Conservation (phyloP, 2,113 vertebrate genomes). For the Dasyurus viverrinus region DNA sequence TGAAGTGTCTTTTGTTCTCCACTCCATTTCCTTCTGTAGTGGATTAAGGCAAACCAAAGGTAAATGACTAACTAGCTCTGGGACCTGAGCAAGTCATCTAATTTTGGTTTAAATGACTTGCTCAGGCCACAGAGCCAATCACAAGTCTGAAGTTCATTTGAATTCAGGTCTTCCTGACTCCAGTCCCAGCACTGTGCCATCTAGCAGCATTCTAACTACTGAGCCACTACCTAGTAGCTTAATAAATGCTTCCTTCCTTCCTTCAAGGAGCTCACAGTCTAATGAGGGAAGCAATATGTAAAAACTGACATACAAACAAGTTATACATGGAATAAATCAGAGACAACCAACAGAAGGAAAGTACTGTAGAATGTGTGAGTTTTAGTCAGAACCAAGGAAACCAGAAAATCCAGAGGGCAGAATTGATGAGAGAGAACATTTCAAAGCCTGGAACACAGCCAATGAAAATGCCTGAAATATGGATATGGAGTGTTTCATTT, state of each 20-base stretch:
- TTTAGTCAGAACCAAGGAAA: background rate
- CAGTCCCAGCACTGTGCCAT: no score
- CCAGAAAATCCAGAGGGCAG: background rate
- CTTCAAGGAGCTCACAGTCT: background rate
- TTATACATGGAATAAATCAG: background rate
- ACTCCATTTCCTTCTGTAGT: no score
- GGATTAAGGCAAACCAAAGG: no score
- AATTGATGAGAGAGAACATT: background rate
- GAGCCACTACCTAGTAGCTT: background rate
- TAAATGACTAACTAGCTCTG: no score
- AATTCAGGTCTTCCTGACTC: no score
- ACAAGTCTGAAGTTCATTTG: no score
- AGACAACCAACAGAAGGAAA: background rate
- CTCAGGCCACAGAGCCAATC: no score
- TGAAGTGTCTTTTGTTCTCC: no score
- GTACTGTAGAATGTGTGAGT: background rate
- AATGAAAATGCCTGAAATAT: background rate
- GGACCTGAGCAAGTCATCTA: no score
- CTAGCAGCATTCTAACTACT: no score
- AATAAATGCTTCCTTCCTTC: background rate
- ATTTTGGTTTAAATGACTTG: no score
- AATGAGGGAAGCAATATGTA: background rate
- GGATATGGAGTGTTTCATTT: background rate
- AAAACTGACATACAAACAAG: background rate
- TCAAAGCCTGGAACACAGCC: background rate